phyloP scores from a whole-genome alignment of 2,888 invertebrate species.

The Drosophila hawaiiensis region DNA sequence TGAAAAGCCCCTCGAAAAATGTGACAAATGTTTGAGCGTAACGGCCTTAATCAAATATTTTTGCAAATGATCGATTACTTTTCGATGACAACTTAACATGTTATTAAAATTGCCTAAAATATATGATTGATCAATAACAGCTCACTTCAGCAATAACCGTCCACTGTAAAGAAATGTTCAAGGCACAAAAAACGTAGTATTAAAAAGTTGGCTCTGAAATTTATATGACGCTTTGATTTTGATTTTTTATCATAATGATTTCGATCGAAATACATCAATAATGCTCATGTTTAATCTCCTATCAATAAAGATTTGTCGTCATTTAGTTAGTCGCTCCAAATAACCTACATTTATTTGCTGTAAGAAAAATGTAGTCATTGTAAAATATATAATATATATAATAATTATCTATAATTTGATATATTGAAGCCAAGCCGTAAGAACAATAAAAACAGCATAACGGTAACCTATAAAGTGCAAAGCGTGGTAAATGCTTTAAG shows the following conservation, averaged over 20 bases:
- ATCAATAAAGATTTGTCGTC: not conserved
- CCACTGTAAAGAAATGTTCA: no score
- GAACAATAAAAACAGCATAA: not conserved
- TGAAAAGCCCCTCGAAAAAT: not conserved
- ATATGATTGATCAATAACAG: not conserved
- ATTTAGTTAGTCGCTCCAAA: constrained; percentile 13
- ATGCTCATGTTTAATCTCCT: not conserved
- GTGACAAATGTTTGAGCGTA: not conserved
- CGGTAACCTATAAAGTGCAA: constrained; percentile 6
- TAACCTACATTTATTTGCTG: constrained; percentile 41
- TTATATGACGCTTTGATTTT: not conserved
- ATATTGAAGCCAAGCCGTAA: constrained; percentile 5
- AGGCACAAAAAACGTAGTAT: not conserved
- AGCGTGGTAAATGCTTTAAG: constrained; percentile 1
- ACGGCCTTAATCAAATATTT: not conserved
- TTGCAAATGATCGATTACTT: not conserved
- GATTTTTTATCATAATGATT: not conserved
- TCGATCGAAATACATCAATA: not conserved
- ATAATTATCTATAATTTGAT: not conserved
- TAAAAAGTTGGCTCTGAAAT: not conserved
- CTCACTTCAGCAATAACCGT: no score
- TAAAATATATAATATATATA: not conserved
- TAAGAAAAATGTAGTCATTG: constrained; percentile 37
- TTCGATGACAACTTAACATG: not conserved
- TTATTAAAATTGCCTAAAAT: not conserved